phyloP scores from a whole-genome alignment of 2,888 invertebrate genomes.

The Laspeyria flexula region DNA sequence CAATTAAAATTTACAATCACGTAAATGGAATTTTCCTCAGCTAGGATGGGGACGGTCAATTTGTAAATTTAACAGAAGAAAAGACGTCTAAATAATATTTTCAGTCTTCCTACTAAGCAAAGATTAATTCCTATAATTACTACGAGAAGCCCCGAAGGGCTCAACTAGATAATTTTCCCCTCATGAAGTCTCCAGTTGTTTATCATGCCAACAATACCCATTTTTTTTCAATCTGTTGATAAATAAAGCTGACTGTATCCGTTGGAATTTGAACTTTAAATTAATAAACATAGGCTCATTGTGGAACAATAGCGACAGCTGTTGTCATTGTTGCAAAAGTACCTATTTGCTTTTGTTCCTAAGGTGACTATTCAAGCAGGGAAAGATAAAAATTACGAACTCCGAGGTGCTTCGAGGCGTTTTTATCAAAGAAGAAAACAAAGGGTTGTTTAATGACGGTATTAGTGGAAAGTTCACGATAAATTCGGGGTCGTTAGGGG shows the following conservation, averaged over 20 bases:
- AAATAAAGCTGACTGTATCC: conserved; percentile 19
- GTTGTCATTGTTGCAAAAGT: conserved; percentile 64
- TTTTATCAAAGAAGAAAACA: conserved; percentile 83
- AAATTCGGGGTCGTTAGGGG: conserved; percentile 80
- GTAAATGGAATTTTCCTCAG: neutral
- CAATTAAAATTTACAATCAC: too few relatives aligned
- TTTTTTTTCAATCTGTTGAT: conserved; percentile 26
- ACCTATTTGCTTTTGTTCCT: conserved; percentile 68
- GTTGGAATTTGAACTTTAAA: conserved; percentile 39
- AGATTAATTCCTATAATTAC: neutral
- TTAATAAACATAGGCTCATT: conserved; percentile 46
- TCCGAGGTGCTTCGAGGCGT: conserved; percentile 72
- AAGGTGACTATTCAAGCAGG: conserved; percentile 67
- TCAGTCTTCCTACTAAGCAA: too few relatives aligned
- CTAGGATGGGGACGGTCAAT: neutral
- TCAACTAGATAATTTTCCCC: neutral
- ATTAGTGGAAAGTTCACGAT: conserved; percentile 84
- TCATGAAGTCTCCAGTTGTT: conserved; percentile 6
- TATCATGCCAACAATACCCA: conserved; percentile 17
- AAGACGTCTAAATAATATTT: neutral
- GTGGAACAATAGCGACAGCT: conserved; percentile 53
- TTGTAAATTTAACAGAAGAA: neutral
- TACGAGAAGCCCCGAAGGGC: neutral
- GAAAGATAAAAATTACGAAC: conserved; percentile 82
- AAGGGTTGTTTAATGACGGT: conserved; percentile 84